These are phyloP conservation scores for Heliconius hortense DNA, from an alignment of 2,888 invertebrate species.

Conservation along the genomic window DNA sequence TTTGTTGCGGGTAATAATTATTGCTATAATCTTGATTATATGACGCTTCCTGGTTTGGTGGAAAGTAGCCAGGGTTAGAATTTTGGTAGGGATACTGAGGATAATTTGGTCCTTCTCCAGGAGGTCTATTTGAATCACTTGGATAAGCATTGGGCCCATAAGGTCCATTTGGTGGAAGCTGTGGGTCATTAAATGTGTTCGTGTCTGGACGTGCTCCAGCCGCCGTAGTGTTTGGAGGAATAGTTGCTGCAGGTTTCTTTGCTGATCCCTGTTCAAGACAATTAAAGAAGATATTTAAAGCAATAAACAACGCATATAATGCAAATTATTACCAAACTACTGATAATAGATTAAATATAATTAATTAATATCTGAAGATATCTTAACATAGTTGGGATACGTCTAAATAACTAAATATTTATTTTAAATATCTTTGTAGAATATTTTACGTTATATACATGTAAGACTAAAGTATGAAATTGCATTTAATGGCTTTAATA, in stretches of 20 bases:
- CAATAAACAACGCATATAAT: not conserved
- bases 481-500: not conserved
- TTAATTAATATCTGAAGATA: not conserved
- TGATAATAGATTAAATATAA: not conserved
- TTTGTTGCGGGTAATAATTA: conserved; percentile 71
- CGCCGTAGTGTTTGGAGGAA: conserved; percentile 71
- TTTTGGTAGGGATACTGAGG: conserved; percentile 72
- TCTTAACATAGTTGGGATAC: not conserved
- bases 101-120: conserved; percentile 57
- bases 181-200: conserved; percentile 55
- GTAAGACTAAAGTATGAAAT: too few relatives aligned
- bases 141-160: conserved; percentile 58
- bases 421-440: not conserved
- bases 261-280: conserved; percentile 58
- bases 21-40: conserved; percentile 71
- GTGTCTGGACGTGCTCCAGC: conserved; percentile 52
- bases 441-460: too few relatives aligned
- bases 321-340: not conserved
- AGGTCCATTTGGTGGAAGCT: conserved; percentile 65
- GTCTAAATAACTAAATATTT: not conserved
- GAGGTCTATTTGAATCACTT: conserved; percentile 48
- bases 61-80: conserved; percentile 66
- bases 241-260: conserved; percentile 79
- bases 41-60: conserved; percentile 67
- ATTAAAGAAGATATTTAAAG: not conserved